Evolutionary conservation across 1,140 invertebrate genomes (phyloP).

Genomic region (Leptinotarsa lineolata): DNA sequence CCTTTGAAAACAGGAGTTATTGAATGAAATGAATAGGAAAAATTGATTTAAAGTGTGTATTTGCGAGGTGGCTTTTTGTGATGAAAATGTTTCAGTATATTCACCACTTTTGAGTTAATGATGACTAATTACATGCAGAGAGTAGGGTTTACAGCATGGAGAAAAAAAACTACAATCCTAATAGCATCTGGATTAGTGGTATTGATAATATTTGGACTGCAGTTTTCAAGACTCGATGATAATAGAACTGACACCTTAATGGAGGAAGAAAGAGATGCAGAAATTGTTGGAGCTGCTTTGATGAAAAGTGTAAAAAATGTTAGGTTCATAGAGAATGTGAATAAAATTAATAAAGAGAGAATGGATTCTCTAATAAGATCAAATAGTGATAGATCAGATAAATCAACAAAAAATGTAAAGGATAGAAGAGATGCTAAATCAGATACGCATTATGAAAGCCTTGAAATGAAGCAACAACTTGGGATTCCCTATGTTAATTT

Average conservation of each 20-base stretch:
- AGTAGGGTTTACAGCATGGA: slow-evolving; percentile 48
- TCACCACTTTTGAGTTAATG: neutral
- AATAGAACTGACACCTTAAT: slow-evolving; percentile 25
- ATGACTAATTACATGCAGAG: slow-evolving; percentile 47
- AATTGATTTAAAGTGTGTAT: no score
- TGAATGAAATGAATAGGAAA: no score
- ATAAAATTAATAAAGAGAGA: slow-evolving; percentile 1
- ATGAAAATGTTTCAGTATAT: no score
- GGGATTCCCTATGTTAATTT: slow-evolving; percentile 52
- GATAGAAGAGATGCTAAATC: slow-evolving; percentile 14
- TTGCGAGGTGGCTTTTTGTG: no score
- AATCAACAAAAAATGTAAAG: slow-evolving; percentile 1
- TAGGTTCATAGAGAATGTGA: slow-evolving; percentile 32
- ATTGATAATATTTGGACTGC: slow-evolving; percentile 50
- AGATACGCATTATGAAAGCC: slow-evolving; percentile 26
- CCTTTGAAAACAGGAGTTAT: no score
- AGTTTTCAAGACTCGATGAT: slow-evolving; percentile 47
- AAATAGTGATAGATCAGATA: neutral
- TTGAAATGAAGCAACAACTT: slow-evolving; percentile 48
- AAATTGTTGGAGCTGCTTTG: slow-evolving; percentile 30
- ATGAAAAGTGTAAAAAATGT: slow-evolving; percentile 35
- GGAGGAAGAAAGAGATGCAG: slow-evolving; percentile 29
- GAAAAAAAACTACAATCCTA: slow-evolving; percentile 51
- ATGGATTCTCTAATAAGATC: neutral
- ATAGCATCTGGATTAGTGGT: slow-evolving; percentile 42